phyloP scores from a whole-genome alignment of 1,140 invertebrate genomes.

The Caenorhabditis inopinata region DNA sequence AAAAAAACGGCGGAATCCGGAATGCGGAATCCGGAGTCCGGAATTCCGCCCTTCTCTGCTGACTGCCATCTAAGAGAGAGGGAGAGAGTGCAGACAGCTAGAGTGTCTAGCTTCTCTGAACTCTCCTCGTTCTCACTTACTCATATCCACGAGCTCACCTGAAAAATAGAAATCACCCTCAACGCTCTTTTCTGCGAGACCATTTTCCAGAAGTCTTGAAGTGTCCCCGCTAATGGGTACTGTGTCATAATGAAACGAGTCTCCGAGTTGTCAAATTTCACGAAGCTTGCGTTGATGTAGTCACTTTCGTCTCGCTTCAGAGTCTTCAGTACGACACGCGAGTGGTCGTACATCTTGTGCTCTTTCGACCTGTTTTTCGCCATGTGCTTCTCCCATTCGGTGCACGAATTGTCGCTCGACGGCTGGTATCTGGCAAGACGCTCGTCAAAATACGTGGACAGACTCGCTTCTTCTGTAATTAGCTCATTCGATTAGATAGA shows the following conservation, averaged over 20 bases:
- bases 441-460: not conserved
- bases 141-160: not conserved
- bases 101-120: too few relatives aligned
- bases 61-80: too few relatives aligned
- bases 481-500: too few relatives aligned
- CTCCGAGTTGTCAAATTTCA: too few relatives aligned
- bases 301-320: not conserved
- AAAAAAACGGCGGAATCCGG: too few relatives aligned
- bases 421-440: not conserved
- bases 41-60: too few relatives aligned
- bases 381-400: not conserved
- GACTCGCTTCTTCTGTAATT: too few relatives aligned
- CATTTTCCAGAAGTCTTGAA: not conserved
- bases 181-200: not conserved
- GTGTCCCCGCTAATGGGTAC: not conserved
- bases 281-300: too few relatives aligned
- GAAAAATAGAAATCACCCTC: not conserved
- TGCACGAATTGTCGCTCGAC: not conserved
- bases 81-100: too few relatives aligned
- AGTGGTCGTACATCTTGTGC: not conserved
- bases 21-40: too few relatives aligned
- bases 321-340: not conserved
- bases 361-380: not conserved
- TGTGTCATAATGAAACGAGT: not conserved
- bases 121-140: too few relatives aligned